phyloP scores from a whole-genome alignment of 2,113 vertebrate genomes.

The Pelvicachromis taeniatus region DNA sequence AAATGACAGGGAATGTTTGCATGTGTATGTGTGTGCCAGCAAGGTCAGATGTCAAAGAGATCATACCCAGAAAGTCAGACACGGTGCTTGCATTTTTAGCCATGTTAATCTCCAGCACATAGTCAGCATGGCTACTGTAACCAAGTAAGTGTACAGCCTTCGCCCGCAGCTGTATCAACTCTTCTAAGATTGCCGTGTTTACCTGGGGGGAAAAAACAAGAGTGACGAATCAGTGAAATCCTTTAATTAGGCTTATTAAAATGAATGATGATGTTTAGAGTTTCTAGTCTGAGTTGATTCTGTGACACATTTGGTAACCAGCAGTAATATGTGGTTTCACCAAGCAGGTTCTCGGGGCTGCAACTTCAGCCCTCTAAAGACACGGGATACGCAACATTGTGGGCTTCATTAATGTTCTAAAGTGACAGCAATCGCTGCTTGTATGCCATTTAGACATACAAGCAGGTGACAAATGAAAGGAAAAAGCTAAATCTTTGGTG shows the following conservation, averaged over 20 bases:
- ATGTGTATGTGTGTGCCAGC: background rate
- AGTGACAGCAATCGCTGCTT: background rate
- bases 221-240: background rate
- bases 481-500: background rate
- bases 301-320: background rate
- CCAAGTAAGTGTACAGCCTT: conserved; percentile 84
- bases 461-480: background rate
- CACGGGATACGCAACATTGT: background rate
- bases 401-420: background rate
- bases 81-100: conserved; percentile 84
- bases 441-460: background rate
- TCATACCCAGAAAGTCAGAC: conserved; percentile 83
- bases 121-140: conserved; percentile 85
- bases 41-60: background rate
- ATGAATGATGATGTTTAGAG: background rate
- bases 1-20: background rate
- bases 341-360: background rate
- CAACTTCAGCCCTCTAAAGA: background rate
- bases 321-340: background rate
- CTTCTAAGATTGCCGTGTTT: conserved; percentile 85
- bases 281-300: background rate
- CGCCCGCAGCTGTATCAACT: conserved; percentile 82
- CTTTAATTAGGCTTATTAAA: background rate
- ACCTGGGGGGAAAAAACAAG: conserved; percentile 67
- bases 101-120: conserved; percentile 91